Conservation (phyloP, 2,113 vertebrate species). For the Deroptyus accipitrinus region DNA sequence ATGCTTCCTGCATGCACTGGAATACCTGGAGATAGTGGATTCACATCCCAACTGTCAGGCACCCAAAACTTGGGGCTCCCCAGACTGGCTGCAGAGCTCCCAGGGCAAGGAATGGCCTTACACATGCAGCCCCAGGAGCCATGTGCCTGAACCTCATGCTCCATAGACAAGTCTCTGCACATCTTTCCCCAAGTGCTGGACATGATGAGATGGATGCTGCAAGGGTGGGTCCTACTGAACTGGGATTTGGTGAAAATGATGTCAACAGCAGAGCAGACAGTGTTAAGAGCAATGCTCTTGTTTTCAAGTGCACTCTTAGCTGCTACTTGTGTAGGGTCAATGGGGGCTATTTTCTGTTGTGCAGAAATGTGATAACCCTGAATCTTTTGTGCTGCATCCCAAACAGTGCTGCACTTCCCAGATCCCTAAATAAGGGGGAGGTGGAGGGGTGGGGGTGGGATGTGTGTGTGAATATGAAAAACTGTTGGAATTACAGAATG, state of each 20-base stretch:
- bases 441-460: too few relatives aligned
- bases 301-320: not conserved
- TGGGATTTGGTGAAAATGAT: not conserved
- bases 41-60: accelerated
- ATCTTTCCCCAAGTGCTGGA: not conserved
- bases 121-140: not conserved
- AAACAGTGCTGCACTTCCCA: not conserved
- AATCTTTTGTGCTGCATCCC: not conserved
- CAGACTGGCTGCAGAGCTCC: not conserved
- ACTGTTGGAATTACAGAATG: not conserved
- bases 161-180: accelerated
- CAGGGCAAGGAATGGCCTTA: not conserved
- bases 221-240: not conserved
- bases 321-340: not conserved
- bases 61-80: accelerated
- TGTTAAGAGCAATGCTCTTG: not conserved
- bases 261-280: not conserved
- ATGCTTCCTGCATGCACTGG: not conserved
- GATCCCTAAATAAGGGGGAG: not conserved
- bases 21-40: accelerated
- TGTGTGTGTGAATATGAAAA: not conserved
- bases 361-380: not conserved
- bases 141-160: not conserved
- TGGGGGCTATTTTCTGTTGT: not conserved
- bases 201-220: accelerated